phyloP scores from a whole-genome alignment of 2,888 invertebrate species.

The Leptopilina syphax region DNA sequence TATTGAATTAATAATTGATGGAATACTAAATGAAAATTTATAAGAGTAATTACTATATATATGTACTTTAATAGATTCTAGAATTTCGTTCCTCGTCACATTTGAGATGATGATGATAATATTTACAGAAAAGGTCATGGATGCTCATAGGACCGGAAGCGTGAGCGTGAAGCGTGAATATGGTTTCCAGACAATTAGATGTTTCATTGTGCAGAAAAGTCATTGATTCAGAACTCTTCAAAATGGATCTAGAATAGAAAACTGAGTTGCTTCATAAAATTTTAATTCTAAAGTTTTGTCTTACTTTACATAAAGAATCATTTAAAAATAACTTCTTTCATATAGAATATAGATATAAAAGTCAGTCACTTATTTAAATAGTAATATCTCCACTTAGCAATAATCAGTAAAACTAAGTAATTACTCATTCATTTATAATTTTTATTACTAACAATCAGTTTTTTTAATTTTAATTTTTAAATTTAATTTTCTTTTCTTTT shows the following conservation, averaged over 20 bases:
- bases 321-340: neutral
- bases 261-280: neutral
- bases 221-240: constrained; percentile 6
- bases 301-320: too few species aligned
- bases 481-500: too few species aligned
- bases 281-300: neutral
- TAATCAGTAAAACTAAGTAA: too few species aligned
- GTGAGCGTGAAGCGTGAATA: neutral
- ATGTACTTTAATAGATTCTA: neutral
- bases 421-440: too few species aligned
- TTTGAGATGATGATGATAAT: neutral
- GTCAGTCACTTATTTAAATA: too few species aligned
- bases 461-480: too few species aligned
- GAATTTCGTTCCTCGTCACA: neutral
- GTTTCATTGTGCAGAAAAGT: constrained; percentile 11
- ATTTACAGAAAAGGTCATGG: neutral
- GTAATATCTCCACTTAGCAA: too few species aligned
- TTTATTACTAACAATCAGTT: too few species aligned
- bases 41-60: too few species aligned
- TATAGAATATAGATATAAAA: too few species aligned
- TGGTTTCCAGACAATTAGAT: neutral
- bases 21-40: too few species aligned
- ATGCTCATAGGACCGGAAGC: constrained; percentile 6
- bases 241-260: neutral
- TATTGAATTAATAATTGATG: too few species aligned